These are phyloP conservation scores for Acanthurus lineatus DNA, from an alignment of 2,797 vertebrate genomes.

Conservation along the genomic window DNA sequence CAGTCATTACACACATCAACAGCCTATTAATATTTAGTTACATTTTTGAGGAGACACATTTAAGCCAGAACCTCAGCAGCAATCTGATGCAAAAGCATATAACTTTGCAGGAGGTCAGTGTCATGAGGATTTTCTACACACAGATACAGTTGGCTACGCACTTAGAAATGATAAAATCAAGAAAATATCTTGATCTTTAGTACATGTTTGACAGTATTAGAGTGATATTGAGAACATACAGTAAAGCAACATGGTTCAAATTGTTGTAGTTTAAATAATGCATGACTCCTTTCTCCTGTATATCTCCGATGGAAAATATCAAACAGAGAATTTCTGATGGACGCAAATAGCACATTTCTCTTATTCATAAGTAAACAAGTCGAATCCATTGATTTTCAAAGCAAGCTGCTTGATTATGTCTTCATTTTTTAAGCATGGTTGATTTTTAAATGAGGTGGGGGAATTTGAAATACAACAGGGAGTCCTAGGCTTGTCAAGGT, in stretches of 20 bases:
- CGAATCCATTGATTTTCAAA: conserved; percentile 84
- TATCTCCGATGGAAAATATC: conserved; percentile 62
- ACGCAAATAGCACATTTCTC: conserved; percentile 79
- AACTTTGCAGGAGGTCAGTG: conserved; percentile 19
- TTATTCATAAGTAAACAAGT: conserved; percentile 85
- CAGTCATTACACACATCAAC: neutral
- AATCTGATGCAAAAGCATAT: conserved; percentile 29
- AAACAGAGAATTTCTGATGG: conserved; percentile 71
- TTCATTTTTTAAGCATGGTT: conserved; percentile 81
- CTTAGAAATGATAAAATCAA: conserved; percentile 5
- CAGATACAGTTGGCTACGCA: neutral
- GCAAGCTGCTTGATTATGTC: conserved; percentile 81
- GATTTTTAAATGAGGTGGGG: conserved; percentile 83
- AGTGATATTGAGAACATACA: conserved; percentile 39
- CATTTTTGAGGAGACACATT: conserved; percentile 15
- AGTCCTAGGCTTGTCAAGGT: conserved; percentile 81
- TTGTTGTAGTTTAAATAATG: conserved; percentile 70
- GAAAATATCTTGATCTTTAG: conserved; percentile 20
- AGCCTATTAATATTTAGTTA: neutral
- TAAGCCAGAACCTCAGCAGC: conserved; percentile 25
- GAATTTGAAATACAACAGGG: conserved; percentile 81
- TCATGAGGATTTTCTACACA: conserved; percentile 15
- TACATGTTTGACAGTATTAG: conserved; percentile 35
- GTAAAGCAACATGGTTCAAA: conserved; percentile 49
- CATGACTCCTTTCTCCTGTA: conserved; percentile 63